Conservation (phyloP, 2,797 vertebrate genomes). For the Clangula hyemalis region DNA sequence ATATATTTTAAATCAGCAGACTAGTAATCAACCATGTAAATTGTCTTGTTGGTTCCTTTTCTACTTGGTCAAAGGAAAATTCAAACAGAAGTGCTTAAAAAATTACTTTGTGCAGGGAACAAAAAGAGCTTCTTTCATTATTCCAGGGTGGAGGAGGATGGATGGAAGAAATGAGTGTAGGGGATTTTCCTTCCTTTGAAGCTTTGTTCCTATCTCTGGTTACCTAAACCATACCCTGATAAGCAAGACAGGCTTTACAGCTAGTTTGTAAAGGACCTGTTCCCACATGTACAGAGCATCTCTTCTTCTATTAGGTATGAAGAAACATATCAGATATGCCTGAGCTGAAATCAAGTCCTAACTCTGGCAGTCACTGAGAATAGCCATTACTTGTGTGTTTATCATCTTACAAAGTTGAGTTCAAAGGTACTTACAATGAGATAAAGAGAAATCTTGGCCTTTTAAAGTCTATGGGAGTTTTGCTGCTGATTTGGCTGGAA, state of each 20-base stretch:
- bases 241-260: neutral
- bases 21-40: neutral
- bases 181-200: conserved; percentile 12
- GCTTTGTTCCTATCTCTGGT: neutral
- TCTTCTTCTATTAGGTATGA: neutral
- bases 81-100: neutral
- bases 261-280: neutral
- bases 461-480: neutral
- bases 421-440: neutral
- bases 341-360: neutral
- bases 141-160: neutral
- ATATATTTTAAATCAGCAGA: neutral
- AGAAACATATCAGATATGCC: neutral
- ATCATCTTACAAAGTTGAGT: neutral
- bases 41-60: neutral
- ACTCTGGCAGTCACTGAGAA: neutral
- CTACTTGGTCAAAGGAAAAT: neutral
- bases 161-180: neutral
- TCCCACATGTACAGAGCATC: neutral
- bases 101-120: neutral
- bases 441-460: neutral
- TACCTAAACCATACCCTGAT: neutral
- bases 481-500: neutral
- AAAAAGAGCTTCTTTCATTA: neutral
- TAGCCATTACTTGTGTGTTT: neutral